Conservation (phyloP, 2,797 vertebrate genomes). For the Siniperca obscura region DNA sequence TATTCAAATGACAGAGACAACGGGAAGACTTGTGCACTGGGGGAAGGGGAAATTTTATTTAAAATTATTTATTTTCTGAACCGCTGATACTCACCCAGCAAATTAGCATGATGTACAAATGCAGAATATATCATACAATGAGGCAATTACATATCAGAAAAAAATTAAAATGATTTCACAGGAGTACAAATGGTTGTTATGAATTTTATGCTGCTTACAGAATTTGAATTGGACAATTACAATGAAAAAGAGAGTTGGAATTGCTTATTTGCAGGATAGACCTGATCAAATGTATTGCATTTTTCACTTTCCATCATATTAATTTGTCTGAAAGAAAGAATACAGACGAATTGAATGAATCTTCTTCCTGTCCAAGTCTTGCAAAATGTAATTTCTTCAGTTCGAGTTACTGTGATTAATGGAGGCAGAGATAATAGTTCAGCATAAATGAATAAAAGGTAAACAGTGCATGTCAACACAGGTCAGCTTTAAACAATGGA, state of each 20-base stretch:
- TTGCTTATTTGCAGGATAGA: slow-evolving; percentile 49
- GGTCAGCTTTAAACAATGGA: slow-evolving; percentile 76
- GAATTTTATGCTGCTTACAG: slow-evolving; percentile 54
- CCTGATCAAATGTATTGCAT: slow-evolving; percentile 42
- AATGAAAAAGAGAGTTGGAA: slow-evolving; percentile 23
- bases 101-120: slow-evolving; percentile 75
- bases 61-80: slow-evolving; percentile 72
- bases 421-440: slow-evolving; percentile 72
- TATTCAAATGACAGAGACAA: slow-evolving; percentile 78
- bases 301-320: slow-evolving; percentile 48
- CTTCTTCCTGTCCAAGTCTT: slow-evolving; percentile 27
- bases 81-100: slow-evolving; percentile 56
- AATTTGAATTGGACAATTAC: slow-evolving; percentile 68
- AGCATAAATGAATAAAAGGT: slow-evolving; percentile 79
- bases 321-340: slow-evolving; percentile 43
- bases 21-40: slow-evolving; percentile 53
- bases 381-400: slow-evolving; percentile 60
- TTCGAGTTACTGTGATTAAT: slow-evolving; percentile 78
- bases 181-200: slow-evolving; percentile 58
- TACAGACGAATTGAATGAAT: slow-evolving; percentile 42
- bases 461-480: slow-evolving; percentile 77
- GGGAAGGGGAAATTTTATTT: slow-evolving; percentile 57
- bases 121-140: slow-evolving; percentile 60
- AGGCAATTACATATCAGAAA: slow-evolving; percentile 61
- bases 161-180: slow-evolving; percentile 60